Evolutionary conservation across 35 echinoderm and acorn worm genomes (phyloP), one percentile per base, ranked within the genome.

Genomic region (Nesometra sesokonis): DNA sequence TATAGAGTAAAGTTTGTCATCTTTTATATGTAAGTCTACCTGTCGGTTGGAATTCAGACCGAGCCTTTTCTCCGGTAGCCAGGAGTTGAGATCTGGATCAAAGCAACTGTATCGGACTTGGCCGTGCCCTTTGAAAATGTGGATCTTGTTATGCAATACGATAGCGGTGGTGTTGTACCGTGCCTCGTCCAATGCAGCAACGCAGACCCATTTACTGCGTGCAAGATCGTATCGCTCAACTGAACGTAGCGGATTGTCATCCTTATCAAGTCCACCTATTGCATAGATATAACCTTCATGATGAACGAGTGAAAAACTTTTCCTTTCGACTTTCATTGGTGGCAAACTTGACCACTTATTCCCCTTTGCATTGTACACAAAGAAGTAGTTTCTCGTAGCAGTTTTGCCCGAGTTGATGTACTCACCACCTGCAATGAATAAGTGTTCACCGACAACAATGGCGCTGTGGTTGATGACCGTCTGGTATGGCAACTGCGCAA

Each of bases 401-500:
- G n/a, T 40, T 32, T 86, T 85, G 19, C 47, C 77, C 32, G 84
- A 86, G 33, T 85, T 77, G 29, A 78, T 85, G 39, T 81, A 91
- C 37, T 86, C 89, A 1, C 89, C 89, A 57, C 89, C 89, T n/a
- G 84, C 84, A 29, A 91, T 34, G 40, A 85, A 91, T 57, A 91
- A 57, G 19, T 91, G 77, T 15, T 84, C 82, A 35, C 38, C 32
- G 35, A 91, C 84, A 0, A 79, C 52, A 35, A 85, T 32, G 3
- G 79, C 37, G 0, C 35, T 47, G 77, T 91, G 89, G 30, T 91
- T 77, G 2, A 84, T 86, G 5, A 86, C 82, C 1, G 77, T 43
- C 40, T 36, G 32, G 32, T 86, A 91, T 17, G 89, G 89, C 79
- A 85, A 29, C 31, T 86, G 83, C 8, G 89, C 77, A 91, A 86